phyloP scores from a whole-genome alignment of 2,797 vertebrate genomes.

The Rhodeus uyekii region DNA sequence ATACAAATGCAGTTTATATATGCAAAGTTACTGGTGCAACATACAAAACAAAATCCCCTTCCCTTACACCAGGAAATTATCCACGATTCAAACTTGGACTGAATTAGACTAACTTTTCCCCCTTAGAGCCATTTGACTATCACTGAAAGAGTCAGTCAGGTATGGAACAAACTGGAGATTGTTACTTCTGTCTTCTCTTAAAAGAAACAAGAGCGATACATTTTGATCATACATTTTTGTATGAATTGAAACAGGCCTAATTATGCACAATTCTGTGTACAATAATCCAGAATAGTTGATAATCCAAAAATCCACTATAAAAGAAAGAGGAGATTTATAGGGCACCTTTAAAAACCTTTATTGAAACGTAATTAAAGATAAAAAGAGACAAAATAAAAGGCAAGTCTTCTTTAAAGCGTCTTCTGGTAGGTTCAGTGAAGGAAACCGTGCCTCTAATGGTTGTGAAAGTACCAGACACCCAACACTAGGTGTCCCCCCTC shows the following conservation, averaged over 20 bases:
- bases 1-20: slow-evolving; percentile 73
- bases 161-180: slow-evolving; percentile 18
- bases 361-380: not conserved
- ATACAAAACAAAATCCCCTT: slow-evolving; percentile 41
- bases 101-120: slow-evolving; percentile 26
- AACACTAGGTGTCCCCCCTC: slow-evolving; percentile 81
- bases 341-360: not conserved
- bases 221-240: not conserved
- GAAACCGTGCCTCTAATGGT: not conserved
- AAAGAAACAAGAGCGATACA: not conserved
- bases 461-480: slow-evolving; percentile 7
- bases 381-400: not conserved
- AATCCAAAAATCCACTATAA: not conserved
- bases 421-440: not conserved
- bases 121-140: slow-evolving; percentile 30
- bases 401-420: not conserved
- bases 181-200: slow-evolving; percentile 6
- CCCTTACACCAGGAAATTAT: slow-evolving; percentile 34
- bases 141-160: slow-evolving; percentile 54
- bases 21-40: slow-evolving; percentile 67
- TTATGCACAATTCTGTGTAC: not conserved
- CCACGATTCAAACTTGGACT: not conserved
- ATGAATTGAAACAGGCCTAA: not conserved
- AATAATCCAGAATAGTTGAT: not conserved
- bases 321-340: not conserved